Evolutionary conservation across 2,113 vertebrate genomes (phyloP), one percentile per base, ranked within the genome.

Genomic region (Sterrhoptilus dennistouni): DNA sequence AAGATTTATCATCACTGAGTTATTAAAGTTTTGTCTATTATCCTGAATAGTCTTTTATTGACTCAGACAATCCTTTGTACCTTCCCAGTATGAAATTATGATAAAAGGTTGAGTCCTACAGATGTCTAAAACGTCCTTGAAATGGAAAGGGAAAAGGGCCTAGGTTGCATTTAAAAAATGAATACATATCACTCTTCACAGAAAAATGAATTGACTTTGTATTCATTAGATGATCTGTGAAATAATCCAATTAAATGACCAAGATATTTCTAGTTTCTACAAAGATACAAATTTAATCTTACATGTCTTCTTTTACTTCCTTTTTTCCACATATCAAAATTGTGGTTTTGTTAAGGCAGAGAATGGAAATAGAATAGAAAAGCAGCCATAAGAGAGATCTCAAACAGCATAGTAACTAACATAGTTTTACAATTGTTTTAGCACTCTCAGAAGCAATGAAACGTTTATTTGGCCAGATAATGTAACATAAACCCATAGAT

Each of bases 41-140:
- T 40, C 31, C 38, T 86, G 69, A 97, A 93, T 92, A 96, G 65
- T 63, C 66, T 90, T 91, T 96, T 97, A 96, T 93, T 97, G 94
- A 93, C 77, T 95, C 25, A 96, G 82, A 50, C 29, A 97, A 93
- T 95, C 50, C 47, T 96, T 96, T 97, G 52, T 90, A 77, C 50
- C 88, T 97, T 93, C 66, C 31, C 70, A 90, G 91, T 74, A 96
- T 94, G 75, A 96, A 97, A 96, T 97, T 96, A 91, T 72, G 95
- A 95, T 94, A 84, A 96, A 97, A 96, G n/a, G 42, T 54, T 92
- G 63, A 96, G 31, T 84, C 75, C 78, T 81, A 95, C 29, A 92
- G 68, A 92, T 90, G 52, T 96, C 83, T 95, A 96, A 97, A 97
- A 96, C 80, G 92, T 83, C 96, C 94, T 97, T 97, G 95, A 97